These are phyloP conservation scores for Eurytoma californica DNA, from an alignment of 2,888 invertebrate species.

Conservation along the genomic window DNA sequence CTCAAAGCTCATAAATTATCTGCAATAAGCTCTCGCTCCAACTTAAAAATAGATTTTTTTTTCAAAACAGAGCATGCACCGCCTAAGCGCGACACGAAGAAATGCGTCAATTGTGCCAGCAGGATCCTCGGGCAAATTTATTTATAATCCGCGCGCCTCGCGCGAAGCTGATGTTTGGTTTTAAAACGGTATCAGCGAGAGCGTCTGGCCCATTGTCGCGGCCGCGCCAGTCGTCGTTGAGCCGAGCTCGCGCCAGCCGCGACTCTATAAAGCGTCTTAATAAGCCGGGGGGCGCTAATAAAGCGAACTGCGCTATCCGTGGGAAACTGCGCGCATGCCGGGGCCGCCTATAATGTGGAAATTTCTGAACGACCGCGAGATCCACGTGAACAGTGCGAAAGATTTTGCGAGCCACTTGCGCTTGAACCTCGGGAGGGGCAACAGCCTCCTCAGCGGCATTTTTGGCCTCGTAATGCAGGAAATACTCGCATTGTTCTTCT, in stretches of 20 bases:
- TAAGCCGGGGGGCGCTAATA: conserved; percentile 5
- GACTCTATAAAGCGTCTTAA: background rate
- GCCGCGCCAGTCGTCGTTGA: background rate
- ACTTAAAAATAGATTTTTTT: too few species aligned
- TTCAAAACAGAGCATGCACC: too few species aligned
- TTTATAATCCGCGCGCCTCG: conserved; percentile 25
- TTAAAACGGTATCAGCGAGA: background rate
- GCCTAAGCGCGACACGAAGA: too few species aligned
- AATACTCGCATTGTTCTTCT: conserved; percentile 14
- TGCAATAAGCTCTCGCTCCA: too few species aligned
- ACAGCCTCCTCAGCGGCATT: background rate
- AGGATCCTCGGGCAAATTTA: conserved; percentile 27
- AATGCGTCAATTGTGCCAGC: too few species aligned
- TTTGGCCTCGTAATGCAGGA: conserved; percentile 3
- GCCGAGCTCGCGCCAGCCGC: background rate
- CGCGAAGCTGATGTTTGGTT: conserved; percentile 4
- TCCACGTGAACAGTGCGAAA: background rate
- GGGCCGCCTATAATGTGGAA: conserved; percentile 25
- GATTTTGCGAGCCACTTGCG: background rate
- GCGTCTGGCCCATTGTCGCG: conserved; percentile 12
- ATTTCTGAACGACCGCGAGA: background rate
- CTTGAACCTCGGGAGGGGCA: background rate
- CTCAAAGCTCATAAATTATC: too few species aligned
- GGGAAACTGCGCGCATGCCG: background rate
- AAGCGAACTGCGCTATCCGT: conserved; percentile 16